Percentiles rank a stretch among this genome's conserved stretches.
These are phyloP conservation scores for Dissostichus mawsoni DNA, from an alignment of 2,113 vertebrate species.

Conservation along the genomic window DNA sequence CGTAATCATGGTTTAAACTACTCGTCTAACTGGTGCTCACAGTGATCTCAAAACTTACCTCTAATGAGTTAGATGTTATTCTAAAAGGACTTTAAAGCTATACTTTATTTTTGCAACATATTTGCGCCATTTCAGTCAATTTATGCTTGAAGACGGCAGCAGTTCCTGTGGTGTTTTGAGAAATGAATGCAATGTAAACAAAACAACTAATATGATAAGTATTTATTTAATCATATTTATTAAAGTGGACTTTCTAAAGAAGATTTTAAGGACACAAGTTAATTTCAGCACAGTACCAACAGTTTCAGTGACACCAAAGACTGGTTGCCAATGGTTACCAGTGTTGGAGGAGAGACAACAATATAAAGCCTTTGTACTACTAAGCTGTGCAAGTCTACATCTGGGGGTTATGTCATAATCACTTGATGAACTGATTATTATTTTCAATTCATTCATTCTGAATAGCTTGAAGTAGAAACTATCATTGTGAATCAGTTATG, in stretches of 20 bases:
- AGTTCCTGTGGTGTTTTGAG: neutral
- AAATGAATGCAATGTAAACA: too few species aligned
- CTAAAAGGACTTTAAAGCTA: neutral
- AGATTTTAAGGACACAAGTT: neutral
- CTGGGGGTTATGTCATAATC: neutral
- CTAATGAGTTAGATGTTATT: neutral
- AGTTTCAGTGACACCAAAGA: too few species aligned
- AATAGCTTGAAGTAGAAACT: neutral
- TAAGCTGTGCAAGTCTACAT: neutral
- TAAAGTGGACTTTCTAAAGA: neutral
- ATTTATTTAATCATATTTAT: neutral
- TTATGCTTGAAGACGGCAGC: too few species aligned
- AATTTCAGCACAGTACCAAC: neutral
- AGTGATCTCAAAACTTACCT: neutral
- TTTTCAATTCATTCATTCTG: neutral
- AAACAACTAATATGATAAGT: accelerated
- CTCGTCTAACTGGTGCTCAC: neutral
- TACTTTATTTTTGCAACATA: neutral
- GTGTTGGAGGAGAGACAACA: neutral
- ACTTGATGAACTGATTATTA: neutral
- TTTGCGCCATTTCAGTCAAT: neutral
- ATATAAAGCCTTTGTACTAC: neutral
- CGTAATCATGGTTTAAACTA: slow-evolving; percentile 19
- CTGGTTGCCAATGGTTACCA: slow-evolving; percentile 39
- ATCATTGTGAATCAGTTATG: neutral